Evolutionary conservation across 2,113 vertebrate genomes (phyloP).

Genomic region (Lota lota): DNA sequence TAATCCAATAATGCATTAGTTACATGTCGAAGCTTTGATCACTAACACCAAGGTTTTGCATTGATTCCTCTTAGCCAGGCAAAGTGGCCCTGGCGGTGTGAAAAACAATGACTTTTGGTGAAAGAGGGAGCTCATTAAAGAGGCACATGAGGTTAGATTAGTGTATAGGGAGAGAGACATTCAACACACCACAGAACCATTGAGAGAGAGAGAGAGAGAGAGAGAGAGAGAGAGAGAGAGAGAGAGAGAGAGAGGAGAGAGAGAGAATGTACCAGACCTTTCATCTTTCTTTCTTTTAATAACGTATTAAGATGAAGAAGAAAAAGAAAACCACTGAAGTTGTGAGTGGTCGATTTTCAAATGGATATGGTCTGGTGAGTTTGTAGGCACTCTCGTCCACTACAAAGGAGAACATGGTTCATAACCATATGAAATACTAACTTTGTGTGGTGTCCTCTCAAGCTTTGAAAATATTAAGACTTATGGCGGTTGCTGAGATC

Average conservation of each 20-base stretch:
- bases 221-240: too few species aligned
- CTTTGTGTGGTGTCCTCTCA: not conserved
- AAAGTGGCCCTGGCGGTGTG: not conserved
- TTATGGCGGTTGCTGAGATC: too few species aligned
- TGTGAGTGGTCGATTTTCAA: slow-evolving; percentile 24
- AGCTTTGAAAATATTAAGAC: not conserved
- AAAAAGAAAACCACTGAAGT: slow-evolving; percentile 3
- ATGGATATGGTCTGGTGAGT: not conserved
- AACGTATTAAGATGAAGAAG: slow-evolving; percentile 19
- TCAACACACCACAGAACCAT: too few species aligned
- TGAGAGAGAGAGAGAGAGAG: too few species aligned
- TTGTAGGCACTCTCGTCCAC: slow-evolving; percentile 17
- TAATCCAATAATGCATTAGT: slow-evolving; percentile 57
- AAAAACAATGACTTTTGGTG: slow-evolving; percentile 33
- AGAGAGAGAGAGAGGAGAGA: not conserved
- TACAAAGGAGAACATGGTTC: slow-evolving; percentile 18
- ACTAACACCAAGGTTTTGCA: slow-evolving; percentile 29
- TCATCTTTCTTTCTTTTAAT: slow-evolving; percentile 22
- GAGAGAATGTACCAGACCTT: not conserved
- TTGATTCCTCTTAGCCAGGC: slow-evolving; percentile 43
- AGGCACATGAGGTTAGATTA: too few species aligned
- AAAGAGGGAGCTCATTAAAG: not conserved
- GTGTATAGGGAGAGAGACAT: too few species aligned
- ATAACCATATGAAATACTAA: slow-evolving; percentile 26
- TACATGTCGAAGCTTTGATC: slow-evolving; percentile 63